phyloP scores from a whole-genome alignment of 2,113 vertebrate species.

The Chamaea fasciata region DNA sequence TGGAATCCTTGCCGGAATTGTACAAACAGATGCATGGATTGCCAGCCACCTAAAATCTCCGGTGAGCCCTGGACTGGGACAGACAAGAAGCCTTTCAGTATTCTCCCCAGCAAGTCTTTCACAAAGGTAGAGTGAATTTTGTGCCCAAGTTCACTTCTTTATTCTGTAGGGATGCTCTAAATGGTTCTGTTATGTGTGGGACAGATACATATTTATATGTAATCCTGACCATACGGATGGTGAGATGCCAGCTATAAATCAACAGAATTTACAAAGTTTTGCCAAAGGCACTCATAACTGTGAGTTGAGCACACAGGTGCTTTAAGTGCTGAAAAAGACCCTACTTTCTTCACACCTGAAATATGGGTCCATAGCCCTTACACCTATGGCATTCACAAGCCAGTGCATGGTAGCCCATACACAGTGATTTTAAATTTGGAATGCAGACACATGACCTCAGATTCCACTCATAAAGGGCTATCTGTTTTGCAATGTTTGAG shows the following conservation, averaged over 20 bases:
- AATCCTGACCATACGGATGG: neutral
- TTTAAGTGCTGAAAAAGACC: constrained; percentile 12
- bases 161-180: constrained; percentile 20
- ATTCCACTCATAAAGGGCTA: constrained; percentile 28
- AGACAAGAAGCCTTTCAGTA: neutral
- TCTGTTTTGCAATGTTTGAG: constrained; percentile 44
- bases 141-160: neutral
- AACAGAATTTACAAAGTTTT: constrained; percentile 22
- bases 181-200: neutral
- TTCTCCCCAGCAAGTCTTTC: neutral
- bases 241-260: constrained; percentile 34
- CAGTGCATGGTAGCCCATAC: neutral
- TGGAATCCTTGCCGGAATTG: neutral
- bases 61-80: neutral
- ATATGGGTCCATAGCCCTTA: neutral
- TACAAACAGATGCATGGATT: neutral
- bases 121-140: neutral
- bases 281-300: constrained; percentile 1
- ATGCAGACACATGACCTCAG: constrained; percentile 28
- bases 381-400: constrained; percentile 5
- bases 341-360: constrained; percentile 25
- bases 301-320: neutral
- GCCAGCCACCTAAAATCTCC: neutral
- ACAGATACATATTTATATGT: neutral
- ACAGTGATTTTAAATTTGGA: constrained; percentile 3